Percentiles rank a stretch among this genome's conserved stretches.
These are phyloP conservation scores for Choreutis nemorana DNA, from an alignment of 2,888 invertebrate species.

Conservation along the genomic window DNA sequence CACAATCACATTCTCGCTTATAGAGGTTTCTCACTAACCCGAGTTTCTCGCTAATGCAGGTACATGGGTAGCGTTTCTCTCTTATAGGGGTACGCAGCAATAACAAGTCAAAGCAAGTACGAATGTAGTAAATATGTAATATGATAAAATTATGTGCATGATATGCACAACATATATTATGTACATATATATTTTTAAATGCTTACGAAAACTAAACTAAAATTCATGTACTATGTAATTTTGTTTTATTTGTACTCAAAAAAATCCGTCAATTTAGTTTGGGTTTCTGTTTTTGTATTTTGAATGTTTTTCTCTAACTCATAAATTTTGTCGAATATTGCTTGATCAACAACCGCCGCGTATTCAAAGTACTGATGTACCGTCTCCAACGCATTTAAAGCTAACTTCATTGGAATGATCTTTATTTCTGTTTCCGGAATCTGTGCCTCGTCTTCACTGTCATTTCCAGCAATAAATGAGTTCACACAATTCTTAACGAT, in stretches of 20 bases:
- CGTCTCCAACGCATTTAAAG: constrained; percentile 14
- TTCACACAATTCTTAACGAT: constrained; percentile 13
- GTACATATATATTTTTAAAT: constrained; percentile 2
- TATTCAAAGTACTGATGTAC: constrained; percentile 11
- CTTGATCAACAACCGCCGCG: constrained; percentile 12
- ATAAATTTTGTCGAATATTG: constrained; percentile 9
- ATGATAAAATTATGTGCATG: constrained; percentile 6
- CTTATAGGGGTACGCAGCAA: constrained; percentile 9
- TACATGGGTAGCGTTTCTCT: constrained; percentile 11
- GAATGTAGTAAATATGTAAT: constrained; percentile 6
- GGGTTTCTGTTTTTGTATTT: constrained; percentile 14
- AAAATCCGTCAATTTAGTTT: constrained; percentile 15
- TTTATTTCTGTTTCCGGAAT: constrained; percentile 14
- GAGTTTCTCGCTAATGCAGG: constrained; percentile 10
- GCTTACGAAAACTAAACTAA: constrained; percentile 8
- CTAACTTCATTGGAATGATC: constrained; percentile 12
- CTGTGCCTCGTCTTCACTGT: constrained; percentile 16
- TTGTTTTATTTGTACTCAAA: constrained; percentile 9
- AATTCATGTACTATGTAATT: constrained; percentile 11
- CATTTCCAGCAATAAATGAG: constrained; percentile 12
- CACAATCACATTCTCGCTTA: constrained; percentile 9
- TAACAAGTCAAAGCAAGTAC: constrained; percentile 8
- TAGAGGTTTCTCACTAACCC: constrained; percentile 9
- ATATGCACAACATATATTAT: constrained; percentile 4
- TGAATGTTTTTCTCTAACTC: constrained; percentile 13